Evolutionary conservation across 1,140 invertebrate species (phyloP).

Genomic region (Delia radicum): DNA sequence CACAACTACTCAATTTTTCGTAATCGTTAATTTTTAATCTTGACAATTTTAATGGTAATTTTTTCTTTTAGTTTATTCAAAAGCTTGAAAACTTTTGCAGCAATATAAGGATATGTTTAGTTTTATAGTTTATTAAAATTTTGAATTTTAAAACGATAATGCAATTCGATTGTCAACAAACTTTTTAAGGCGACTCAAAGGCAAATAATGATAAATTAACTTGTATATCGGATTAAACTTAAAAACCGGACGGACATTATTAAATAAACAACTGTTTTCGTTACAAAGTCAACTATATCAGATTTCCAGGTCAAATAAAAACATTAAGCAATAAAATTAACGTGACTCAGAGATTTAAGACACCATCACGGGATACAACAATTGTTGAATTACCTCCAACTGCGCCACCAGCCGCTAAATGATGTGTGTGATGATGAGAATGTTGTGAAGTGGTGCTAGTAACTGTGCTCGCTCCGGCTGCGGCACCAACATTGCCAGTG

Average conservation of each 20-base stretch:
- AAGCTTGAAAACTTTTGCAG: background rate
- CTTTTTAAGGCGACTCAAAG: background rate
- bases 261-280: no score
- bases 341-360: conserved; percentile 37
- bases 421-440: conserved; percentile 27
- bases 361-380: conserved; percentile 54
- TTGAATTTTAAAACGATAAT: background rate
- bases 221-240: background rate
- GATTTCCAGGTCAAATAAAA: background rate
- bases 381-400: conserved; percentile 36
- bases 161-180: background rate
- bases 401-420: conserved; percentile 48
- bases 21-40: background rate
- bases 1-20: background rate
- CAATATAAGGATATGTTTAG: no score
- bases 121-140: no score
- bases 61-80: background rate
- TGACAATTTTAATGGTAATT: background rate
- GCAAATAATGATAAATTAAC: background rate
- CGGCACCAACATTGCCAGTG: background rate
- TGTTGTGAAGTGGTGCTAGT: no score
- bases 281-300: no score
- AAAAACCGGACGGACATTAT: background rate
- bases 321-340: background rate
- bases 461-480: conserved; percentile 32